These are phyloP conservation scores for Augiades crinisus DNA, from an alignment of 2,888 invertebrate species.

Conservation along the genomic window DNA sequence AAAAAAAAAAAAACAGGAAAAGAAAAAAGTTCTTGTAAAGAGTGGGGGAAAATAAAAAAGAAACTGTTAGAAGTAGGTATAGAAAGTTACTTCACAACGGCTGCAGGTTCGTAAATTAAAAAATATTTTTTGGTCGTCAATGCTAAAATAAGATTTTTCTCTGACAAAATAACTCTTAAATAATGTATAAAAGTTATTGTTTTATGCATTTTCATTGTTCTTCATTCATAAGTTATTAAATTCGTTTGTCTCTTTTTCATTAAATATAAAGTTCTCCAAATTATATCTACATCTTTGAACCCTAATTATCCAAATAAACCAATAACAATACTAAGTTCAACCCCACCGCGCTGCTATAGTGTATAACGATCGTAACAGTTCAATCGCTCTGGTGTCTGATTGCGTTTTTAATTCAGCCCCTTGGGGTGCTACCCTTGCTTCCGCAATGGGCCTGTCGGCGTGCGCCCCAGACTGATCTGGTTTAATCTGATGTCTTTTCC, in stretches of 20 bases:
- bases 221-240: too few species aligned
- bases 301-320: conserved; percentile 49
- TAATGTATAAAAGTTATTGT: too few species aligned
- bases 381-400: conserved; percentile 90
- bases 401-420: conserved; percentile 61
- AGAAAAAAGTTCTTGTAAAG: too few species aligned
- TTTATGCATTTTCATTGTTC: too few species aligned
- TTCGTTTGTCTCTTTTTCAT: too few species aligned
- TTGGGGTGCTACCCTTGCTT: conserved; percentile 58
- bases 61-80: too few species aligned
- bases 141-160: too few species aligned
- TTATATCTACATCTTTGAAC: conserved; percentile 36
- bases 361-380: conserved; percentile 91
- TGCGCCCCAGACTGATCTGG: conserved; percentile 45
- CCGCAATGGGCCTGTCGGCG: conserved; percentile 61
- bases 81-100: too few species aligned
- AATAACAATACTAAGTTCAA: conserved; percentile 41
- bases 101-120: too few species aligned
- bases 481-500: conserved; percentile 56
- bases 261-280: too few species aligned
- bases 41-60: too few species aligned
- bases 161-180: too few species aligned
- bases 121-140: neutral
- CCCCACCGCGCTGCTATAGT: conserved; percentile 93
- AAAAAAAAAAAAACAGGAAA: conserved; percentile 10